Percentiles rank a stretch among this genome's conserved stretches.
Evolutionary conservation across 2,888 invertebrate species (phyloP).

Genomic region (Eilema depressum): DNA sequence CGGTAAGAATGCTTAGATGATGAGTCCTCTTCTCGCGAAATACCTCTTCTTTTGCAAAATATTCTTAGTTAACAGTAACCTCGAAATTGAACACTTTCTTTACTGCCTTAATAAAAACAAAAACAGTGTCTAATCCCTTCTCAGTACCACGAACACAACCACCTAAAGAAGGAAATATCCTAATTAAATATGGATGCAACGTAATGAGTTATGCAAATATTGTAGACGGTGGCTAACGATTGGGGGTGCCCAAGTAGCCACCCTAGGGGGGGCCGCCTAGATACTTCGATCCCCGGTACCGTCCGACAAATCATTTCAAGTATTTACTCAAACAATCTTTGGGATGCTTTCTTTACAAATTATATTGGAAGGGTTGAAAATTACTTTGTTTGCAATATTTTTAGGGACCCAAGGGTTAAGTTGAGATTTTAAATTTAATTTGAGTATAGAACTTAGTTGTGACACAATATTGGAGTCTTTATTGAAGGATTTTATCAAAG

Average conservation of each 20-base stretch:
- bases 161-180: slow-evolving; percentile 76
- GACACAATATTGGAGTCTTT: slow-evolving; percentile 15
- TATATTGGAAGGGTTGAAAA: slow-evolving; percentile 58
- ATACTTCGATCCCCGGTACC: slow-evolving; percentile 57
- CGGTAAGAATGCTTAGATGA: too few relatives aligned
- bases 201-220: slow-evolving; percentile 85
- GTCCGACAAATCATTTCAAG: slow-evolving; percentile 66
- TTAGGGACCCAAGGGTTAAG: slow-evolving; percentile 38
- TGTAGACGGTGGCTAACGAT: slow-evolving; percentile 78
- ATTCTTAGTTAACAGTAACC: too few relatives aligned
- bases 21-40: too few relatives aligned
- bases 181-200: slow-evolving; percentile 86
- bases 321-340: slow-evolving; percentile 62
- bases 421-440: slow-evolving; percentile 33
- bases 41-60: too few relatives aligned
- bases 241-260: slow-evolving; percentile 40
- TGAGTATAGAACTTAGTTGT: slow-evolving; percentile 37
- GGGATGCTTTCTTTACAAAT: slow-evolving; percentile 61
- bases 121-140: slow-evolving; percentile 38
- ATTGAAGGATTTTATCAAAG: background rate
- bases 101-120: slow-evolving; percentile 14
- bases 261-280: slow-evolving; percentile 30
- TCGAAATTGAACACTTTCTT: too few relatives aligned
- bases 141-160: slow-evolving; percentile 45
- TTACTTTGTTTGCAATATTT: slow-evolving; percentile 54